Conservation (phyloP, 2,797 vertebrate genomes). For the Cebuella pygmaea region DNA sequence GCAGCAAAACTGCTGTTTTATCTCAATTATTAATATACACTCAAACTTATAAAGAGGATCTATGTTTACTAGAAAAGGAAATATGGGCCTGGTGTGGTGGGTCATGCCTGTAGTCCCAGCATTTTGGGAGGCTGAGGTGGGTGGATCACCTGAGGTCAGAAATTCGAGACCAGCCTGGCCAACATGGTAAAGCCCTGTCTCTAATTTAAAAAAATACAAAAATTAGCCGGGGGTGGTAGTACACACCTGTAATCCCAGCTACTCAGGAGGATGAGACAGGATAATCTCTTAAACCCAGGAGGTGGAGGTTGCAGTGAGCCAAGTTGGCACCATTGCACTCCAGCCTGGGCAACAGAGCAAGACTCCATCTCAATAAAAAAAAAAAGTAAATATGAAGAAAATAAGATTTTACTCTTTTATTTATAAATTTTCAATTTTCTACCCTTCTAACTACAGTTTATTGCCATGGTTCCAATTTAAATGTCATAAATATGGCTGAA, state of each 20-base stretch:
- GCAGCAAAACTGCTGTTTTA: background rate
- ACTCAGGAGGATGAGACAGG: background rate
- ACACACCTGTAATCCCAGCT: background rate
- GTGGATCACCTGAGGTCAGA: background rate
- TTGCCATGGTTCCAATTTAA: background rate
- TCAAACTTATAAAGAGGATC: background rate
- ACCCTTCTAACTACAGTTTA: background rate
- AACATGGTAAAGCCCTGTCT: background rate
- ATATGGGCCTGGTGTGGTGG: background rate
- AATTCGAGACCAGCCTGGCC: background rate
- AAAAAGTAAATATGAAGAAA: background rate
- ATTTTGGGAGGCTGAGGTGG: background rate
- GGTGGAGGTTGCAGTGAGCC: background rate
- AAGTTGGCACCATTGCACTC: background rate
- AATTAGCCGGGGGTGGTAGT: background rate
- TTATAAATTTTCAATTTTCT: slow-evolving; percentile 54
- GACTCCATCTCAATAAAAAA: background rate
- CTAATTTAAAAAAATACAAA: background rate
- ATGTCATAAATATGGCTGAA: background rate
- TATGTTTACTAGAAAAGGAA: background rate
- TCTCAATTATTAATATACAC: background rate
- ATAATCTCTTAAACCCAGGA: background rate
- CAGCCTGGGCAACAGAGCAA: background rate
- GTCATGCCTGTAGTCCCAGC: background rate
- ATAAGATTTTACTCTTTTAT: slow-evolving; percentile 29